A percentile compares a stretch with the other conserved stretches of the same genome.
Conservation (phyloP, 2,113 vertebrate species). For the Elgaria multicarinata region DNA sequence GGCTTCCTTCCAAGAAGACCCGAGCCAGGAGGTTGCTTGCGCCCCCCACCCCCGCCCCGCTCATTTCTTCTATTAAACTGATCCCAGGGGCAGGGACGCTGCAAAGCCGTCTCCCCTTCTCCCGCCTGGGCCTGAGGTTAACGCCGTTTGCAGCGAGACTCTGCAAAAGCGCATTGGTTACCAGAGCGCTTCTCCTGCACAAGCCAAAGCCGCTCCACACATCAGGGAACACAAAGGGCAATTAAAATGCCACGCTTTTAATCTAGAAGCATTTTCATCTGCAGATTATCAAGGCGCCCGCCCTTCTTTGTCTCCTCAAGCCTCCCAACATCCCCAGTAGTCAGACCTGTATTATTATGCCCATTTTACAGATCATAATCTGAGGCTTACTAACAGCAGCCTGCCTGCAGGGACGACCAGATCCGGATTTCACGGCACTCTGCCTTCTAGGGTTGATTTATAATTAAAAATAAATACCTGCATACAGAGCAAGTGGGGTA, state of each 20-base stretch:
- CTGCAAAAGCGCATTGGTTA: neutral
- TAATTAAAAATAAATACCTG: neutral
- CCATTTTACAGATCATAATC: neutral
- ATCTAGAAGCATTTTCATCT: neutral
- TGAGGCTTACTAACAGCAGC: too few species aligned
- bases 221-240: neutral
- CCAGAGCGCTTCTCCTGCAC: neutral
- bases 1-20: conserved; percentile 18
- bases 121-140: neutral
- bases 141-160: too few species aligned
- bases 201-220: neutral
- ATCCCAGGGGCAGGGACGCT: neutral
- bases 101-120: neutral
- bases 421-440: neutral
- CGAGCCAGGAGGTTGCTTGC: neutral
- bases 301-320: neutral
- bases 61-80: too few species aligned
- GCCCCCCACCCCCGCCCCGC: too few species aligned
- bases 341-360: neutral
- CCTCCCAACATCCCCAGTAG: neutral
- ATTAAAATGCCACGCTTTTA: neutral
- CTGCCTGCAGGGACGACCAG: neutral
- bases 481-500: neutral
- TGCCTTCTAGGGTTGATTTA: neutral
- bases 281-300: neutral